These are phyloP conservation scores for Peromyscus nudipes DNA, from an alignment of 2,797 vertebrate genomes.

Conservation along the genomic window DNA sequence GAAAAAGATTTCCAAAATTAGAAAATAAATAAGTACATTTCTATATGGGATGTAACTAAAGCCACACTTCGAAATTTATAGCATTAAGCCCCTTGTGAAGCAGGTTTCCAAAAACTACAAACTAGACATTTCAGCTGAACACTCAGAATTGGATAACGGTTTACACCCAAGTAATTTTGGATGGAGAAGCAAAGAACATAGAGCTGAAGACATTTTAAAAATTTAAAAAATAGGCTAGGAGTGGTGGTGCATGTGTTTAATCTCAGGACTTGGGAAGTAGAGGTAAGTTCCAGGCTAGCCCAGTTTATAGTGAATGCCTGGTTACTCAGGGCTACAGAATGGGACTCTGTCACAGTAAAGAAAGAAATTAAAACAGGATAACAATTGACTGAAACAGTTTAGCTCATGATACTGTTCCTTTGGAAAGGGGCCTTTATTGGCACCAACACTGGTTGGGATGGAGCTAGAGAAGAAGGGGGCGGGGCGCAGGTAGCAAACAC, in stretches of 20 bases:
- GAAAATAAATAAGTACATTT: slow-evolving; percentile 30
- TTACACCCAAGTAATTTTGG: slow-evolving; percentile 9
- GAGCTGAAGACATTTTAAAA: background rate
- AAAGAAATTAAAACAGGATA: background rate
- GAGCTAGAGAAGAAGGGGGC: background rate
- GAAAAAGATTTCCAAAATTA: slow-evolving; percentile 37
- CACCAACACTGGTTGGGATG: background rate
- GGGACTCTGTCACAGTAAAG: background rate
- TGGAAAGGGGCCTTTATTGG: background rate
- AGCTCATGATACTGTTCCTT: background rate
- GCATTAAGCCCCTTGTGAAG: background rate
- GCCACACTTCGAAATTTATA: background rate
- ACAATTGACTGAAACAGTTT: background rate
- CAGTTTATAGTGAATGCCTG: background rate
- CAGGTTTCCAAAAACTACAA: background rate
- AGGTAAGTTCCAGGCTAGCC: background rate
- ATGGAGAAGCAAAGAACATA: background rate
- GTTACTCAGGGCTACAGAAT: background rate
- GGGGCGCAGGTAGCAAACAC: background rate
- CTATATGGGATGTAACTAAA: slow-evolving; percentile 15
- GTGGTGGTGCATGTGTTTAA: background rate
- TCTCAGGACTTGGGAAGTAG: background rate
- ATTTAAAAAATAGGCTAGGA: background rate
- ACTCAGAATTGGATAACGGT: background rate
- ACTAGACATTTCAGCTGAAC: slow-evolving; percentile 14